Conservation (phyloP, 2,113 vertebrate species). For the Oceanites oceanicus region DNA sequence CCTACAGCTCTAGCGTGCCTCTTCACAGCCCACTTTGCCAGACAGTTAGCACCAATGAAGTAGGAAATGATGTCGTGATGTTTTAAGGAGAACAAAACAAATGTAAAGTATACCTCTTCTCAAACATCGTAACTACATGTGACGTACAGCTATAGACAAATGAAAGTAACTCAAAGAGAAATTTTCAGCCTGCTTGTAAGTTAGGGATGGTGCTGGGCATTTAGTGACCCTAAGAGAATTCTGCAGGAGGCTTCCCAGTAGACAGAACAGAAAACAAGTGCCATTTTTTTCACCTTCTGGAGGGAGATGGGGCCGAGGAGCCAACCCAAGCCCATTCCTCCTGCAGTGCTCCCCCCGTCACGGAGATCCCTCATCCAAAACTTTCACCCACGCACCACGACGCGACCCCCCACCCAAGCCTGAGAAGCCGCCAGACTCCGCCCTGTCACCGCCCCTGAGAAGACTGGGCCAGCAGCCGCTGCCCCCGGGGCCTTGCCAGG, state of each 20-base stretch:
- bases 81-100: not conserved
- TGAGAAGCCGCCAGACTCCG: not conserved
- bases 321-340: not conserved
- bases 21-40: not conserved
- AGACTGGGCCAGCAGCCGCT: not conserved
- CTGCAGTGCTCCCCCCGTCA: rapidly evolving
- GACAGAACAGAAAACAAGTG: not conserved
- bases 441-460: no score
- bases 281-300: rapidly evolving
- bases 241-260: rapidly evolving
- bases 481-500: no score
- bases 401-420: no score
- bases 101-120: not conserved
- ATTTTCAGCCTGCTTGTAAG: not conserved
- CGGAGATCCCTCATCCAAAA: rapidly evolving
- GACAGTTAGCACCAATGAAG: rapidly evolving
- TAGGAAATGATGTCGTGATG: not conserved
- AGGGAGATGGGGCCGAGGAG: rapidly evolving
- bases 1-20: not conserved
- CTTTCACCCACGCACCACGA: rapidly evolving
- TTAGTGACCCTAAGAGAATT: rapidly evolving
- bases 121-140: rapidly evolving
- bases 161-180: not conserved
- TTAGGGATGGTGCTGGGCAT: not conserved
- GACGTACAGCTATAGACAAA: not conserved